These are phyloP conservation scores for Odontomachus brunneus DNA, from an alignment of 1,140 invertebrate genomes.

Conservation along the genomic window DNA sequence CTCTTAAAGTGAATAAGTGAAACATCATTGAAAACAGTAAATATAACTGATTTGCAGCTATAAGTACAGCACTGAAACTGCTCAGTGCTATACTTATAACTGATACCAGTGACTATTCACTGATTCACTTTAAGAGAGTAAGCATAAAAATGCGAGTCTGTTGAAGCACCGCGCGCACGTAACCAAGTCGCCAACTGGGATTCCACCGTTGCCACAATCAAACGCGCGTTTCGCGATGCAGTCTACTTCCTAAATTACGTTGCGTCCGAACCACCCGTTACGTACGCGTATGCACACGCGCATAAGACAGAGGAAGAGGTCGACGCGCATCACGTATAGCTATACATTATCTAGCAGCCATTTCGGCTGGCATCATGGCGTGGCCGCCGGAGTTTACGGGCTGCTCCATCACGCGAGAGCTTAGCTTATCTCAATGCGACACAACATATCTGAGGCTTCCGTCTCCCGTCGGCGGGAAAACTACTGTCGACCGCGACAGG, in stretches of 20 bases:
- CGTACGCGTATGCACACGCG: slow-evolving; percentile 1
- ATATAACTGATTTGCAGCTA: too few relatives aligned
- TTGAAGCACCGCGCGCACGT: background rate
- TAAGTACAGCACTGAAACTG: too few relatives aligned
- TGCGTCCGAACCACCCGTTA: slow-evolving; percentile 9
- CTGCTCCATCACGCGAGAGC: slow-evolving; percentile 82
- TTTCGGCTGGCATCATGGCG: slow-evolving; percentile 80
- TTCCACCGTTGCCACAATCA: background rate
- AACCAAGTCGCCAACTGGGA: background rate
- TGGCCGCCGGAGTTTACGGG: slow-evolving; percentile 80
- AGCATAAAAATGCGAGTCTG: too few relatives aligned
- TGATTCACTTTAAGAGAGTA: too few relatives aligned
- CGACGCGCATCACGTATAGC: slow-evolving; percentile 72
- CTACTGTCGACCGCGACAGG: slow-evolving; percentile 76
- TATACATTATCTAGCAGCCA: slow-evolving; percentile 82
- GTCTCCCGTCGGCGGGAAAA: slow-evolving; percentile 75
- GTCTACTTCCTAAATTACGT: slow-evolving; percentile 16
- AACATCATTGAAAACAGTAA: too few relatives aligned
- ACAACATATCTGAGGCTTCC: slow-evolving; percentile 83
- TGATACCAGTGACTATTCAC: too few relatives aligned
- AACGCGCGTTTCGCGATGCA: background rate
- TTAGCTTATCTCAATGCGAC: slow-evolving; percentile 84
- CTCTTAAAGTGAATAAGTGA: too few relatives aligned
- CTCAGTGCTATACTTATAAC: too few relatives aligned
- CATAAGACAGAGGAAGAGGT: slow-evolving; percentile 51